phyloP scores from a whole-genome alignment of 1,140 invertebrate genomes.

The Drosophila sechellia region DNA sequence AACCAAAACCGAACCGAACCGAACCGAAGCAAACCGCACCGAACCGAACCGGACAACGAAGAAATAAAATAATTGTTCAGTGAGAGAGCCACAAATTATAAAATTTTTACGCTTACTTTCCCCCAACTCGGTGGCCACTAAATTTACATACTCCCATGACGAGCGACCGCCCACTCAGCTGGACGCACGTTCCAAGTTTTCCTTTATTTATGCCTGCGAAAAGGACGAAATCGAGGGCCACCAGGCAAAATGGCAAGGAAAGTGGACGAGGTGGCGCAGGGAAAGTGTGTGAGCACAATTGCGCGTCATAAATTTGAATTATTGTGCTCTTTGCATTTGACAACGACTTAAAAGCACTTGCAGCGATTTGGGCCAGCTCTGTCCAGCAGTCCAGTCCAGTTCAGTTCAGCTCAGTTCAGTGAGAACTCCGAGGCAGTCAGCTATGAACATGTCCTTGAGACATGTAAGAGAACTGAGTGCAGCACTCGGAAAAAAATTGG shows the following conservation, averaged over 20 bases:
- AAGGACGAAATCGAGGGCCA: constrained; percentile 27
- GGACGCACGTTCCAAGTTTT: constrained; percentile 70
- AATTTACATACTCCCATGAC: constrained; percentile 77
- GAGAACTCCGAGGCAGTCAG: constrained; percentile 46
- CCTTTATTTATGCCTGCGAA: constrained; percentile 67
- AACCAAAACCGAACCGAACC: background rate
- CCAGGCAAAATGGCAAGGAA: constrained; percentile 1
- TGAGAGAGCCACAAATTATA: constrained; percentile 74
- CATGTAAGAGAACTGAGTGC: constrained; percentile 25
- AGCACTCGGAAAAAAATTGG: background rate
- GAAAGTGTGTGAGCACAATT: constrained; percentile 75
- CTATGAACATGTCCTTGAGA: constrained; percentile 78
- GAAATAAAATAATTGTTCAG: constrained; percentile 69
- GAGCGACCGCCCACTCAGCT: constrained; percentile 59
- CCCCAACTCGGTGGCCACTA: constrained; percentile 46
- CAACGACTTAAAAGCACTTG: constrained; percentile 81
- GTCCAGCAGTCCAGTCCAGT: constrained; percentile 42
- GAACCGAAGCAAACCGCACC: background rate
- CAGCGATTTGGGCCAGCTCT: constrained; percentile 76
- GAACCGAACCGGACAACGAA: constrained; percentile 23
- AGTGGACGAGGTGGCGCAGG: background rate
- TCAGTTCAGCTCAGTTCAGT: constrained; percentile 37
- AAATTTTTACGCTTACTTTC: constrained; percentile 69
- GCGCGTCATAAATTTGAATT: constrained; percentile 81
- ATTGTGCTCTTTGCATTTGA: constrained; percentile 81